Percentiles rank a stretch among this genome's conserved stretches.
Evolutionary conservation across 1,140 invertebrate genomes (phyloP).

Genomic region (Pteromalus puparum): DNA sequence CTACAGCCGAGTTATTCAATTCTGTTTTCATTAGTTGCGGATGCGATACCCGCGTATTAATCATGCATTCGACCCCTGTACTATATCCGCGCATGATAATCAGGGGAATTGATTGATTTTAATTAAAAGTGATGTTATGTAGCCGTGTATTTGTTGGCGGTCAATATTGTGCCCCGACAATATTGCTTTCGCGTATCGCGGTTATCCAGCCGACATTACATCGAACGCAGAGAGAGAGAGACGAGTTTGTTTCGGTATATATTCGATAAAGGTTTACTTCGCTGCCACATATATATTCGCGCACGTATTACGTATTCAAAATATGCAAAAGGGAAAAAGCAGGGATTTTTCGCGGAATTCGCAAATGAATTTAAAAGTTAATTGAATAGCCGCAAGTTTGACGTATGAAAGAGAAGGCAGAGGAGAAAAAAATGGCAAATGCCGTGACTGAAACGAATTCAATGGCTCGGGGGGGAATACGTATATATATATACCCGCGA

Average conservation of each 20-base stretch:
- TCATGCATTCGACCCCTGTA: too few relatives aligned
- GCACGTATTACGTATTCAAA: not conserved
- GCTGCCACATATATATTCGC: too few relatives aligned
- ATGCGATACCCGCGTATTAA: too few relatives aligned
- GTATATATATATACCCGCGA: slow-evolving; percentile 30
- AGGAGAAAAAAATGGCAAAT: slow-evolving; percentile 32
- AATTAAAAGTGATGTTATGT: not conserved
- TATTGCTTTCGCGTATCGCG: too few relatives aligned
- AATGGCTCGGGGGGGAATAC: slow-evolving; percentile 53
- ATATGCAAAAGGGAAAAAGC: slow-evolving; percentile 12
- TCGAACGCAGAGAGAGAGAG: too few relatives aligned
- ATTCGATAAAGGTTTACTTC: too few relatives aligned
- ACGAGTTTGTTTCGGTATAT: too few relatives aligned
- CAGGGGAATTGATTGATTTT: not conserved
- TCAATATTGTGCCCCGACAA: not conserved
- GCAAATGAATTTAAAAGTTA: slow-evolving; percentile 18
- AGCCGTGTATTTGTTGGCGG: not conserved
- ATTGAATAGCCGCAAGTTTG: slow-evolving; percentile 29
- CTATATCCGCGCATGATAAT: not conserved
- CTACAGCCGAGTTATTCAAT: not conserved
- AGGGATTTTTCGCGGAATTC: slow-evolving; percentile 14
- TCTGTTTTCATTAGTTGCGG: not conserved
- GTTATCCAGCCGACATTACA: too few relatives aligned
- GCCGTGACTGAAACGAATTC: slow-evolving; percentile 43
- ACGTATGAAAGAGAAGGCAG: slow-evolving; percentile 24